Evolutionary conservation across 2,888 invertebrate species (phyloP).

Genomic region (Tipula confusa): DNA sequence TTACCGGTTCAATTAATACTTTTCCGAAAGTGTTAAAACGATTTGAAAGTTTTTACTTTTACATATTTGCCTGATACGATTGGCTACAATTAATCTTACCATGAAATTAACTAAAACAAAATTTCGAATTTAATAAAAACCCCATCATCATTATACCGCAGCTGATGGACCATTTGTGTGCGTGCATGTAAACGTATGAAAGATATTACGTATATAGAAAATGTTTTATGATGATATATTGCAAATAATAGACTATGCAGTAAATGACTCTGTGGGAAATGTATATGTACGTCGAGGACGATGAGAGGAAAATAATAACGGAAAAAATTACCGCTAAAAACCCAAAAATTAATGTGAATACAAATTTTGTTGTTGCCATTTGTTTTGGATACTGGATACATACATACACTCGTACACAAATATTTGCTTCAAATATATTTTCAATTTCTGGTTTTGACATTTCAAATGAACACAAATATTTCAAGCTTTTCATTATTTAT

Average conservation of each 20-base stretch:
- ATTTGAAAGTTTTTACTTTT: no score
- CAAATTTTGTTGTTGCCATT: background rate
- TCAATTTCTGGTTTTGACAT: background rate
- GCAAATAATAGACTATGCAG: slow-evolving; percentile 9
- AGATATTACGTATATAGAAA: no score
- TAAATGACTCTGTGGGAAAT: background rate
- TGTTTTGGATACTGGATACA: background rate
- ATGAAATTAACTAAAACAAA: no score
- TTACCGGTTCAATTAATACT: no score
- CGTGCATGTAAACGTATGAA: background rate
- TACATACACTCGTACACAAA: background rate
- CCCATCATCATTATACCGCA: background rate
- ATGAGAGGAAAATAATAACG: background rate
- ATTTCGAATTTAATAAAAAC: no score
- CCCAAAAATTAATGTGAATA: background rate
- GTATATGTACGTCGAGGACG: background rate
- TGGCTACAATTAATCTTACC: no score
- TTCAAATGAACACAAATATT: slow-evolving; percentile 25
- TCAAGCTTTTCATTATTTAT: slow-evolving; percentile 25
- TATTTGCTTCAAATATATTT: slow-evolving; percentile 20
- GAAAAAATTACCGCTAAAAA: slow-evolving; percentile 6
- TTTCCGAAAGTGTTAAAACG: no score
- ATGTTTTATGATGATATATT: slow-evolving; percentile 7
- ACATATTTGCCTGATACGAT: no score
- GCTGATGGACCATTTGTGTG: background rate